These are phyloP conservation scores for Listronotus oregonensis DNA, from an alignment of 1,140 invertebrate species.

Conservation along the genomic window DNA sequence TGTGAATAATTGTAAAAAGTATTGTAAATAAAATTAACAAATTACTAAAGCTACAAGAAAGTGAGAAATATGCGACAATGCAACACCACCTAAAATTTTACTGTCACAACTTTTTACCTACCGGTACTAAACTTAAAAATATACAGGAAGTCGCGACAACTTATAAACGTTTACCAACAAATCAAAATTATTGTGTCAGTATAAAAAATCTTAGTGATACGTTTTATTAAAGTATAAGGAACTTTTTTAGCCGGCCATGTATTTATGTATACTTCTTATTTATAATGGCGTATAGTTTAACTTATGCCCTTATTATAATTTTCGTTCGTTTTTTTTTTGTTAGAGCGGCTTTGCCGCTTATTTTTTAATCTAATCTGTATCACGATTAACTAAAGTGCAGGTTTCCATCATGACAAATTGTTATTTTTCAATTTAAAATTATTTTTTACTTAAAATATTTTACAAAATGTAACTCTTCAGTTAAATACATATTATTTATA, in stretches of 20 bases:
- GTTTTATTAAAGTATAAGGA: background rate
- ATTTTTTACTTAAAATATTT: slow-evolving; percentile 31
- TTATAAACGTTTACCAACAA: no score
- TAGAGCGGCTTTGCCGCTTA: background rate
- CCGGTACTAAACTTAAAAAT: no score
- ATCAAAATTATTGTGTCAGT: no score
- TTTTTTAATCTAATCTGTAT: slow-evolving; percentile 5
- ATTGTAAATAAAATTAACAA: no score
- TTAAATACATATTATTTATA: slow-evolving; percentile 28
- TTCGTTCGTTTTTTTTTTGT: background rate
- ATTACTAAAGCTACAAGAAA: no score
- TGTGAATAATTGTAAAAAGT: no score
- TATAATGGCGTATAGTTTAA: slow-evolving; percentile 2
- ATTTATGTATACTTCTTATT: slow-evolving; percentile 18
- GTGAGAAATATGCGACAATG: no score
- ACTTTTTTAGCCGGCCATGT: slow-evolving; percentile 9
- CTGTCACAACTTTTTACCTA: no score
- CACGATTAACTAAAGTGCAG: slow-evolving; percentile 1
- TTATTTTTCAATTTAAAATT: slow-evolving; percentile 29
- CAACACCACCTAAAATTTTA: no score
- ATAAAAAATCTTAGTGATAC: no score
- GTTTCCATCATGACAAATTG: slow-evolving; percentile 10
- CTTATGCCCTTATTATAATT: background rate
- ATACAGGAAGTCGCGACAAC: no score
- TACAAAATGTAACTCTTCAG: slow-evolving; percentile 15